Evolutionary conservation across 2,113 vertebrate species (phyloP), one percentile per base, ranked within the genome.

Genomic region (Cardinalis cardinalis): DNA sequence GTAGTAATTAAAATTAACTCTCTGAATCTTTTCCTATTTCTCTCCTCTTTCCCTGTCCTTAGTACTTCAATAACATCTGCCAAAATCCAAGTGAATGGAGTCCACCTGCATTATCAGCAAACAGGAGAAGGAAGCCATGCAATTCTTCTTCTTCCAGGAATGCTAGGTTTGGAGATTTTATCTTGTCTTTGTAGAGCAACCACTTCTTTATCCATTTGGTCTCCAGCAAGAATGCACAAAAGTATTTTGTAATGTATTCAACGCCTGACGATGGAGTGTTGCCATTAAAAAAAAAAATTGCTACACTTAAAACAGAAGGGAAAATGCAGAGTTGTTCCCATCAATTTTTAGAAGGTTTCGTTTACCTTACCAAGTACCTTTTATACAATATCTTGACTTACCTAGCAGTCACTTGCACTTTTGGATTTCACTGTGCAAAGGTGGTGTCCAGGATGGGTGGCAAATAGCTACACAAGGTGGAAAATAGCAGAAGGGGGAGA

Each of bases 91-190:
- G 97, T 99, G 73, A 99, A 99, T 61, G 98, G 98, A 36, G 97
- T 98, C 65, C 94, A 98, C 41, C 96, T 99, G 36, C 98, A 98
- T 94, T 99, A 98, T 11, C 98, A 98, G 96, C 96, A 87, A 80
- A 97, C 97, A 1, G 99, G 99, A 88, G 89, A 79, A 72, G 99
- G 99, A 78, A 94, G 97, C 17, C 99, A 99, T n/a, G 96, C 95
- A 0, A 92, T 99, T 78, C 96, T 99, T 84, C 94, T 99, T 58
- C 95, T 99, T 77, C 99, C 99, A 5, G 99, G 99, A 41, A 99
- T 98, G 96, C 87, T 99, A 91, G 99, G 99, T 99, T 70, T 78
- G 97, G n/a, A 89, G 13, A 19, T 51, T 88, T 76, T 84, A 7
- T 87, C 63, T 92, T 88, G 43, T 65, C 76, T 76, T 13, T 68